phyloP scores from a whole-genome alignment of 2,113 vertebrate species.

The Catharus bicknelli region DNA sequence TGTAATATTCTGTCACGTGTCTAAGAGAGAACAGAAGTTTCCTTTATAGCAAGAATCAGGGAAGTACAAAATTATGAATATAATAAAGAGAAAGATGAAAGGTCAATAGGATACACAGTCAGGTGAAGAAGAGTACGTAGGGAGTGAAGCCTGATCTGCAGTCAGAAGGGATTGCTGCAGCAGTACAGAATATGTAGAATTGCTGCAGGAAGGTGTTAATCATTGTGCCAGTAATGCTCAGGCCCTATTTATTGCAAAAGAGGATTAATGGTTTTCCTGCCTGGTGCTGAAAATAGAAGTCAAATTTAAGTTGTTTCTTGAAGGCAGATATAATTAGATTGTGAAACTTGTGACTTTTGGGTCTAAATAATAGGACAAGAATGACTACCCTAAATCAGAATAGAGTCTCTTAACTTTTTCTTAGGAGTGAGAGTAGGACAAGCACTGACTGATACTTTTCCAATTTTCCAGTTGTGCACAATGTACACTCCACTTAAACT shows the following conservation, averaged over 20 bases:
- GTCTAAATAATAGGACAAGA: constrained; percentile 31
- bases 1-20: neutral
- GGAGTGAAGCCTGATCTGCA: neutral
- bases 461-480: neutral
- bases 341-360: constrained; percentile 32
- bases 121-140: neutral
- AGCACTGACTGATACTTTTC: neutral
- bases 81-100: neutral
- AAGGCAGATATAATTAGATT: constrained; percentile 46
- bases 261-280: constrained; percentile 45
- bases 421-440: neutral
- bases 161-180: neutral
- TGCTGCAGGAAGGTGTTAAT: constrained; percentile 50
- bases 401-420: neutral
- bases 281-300: constrained; percentile 45
- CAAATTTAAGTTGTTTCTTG: constrained; percentile 59
- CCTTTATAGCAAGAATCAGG: neutral
- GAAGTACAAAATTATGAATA: neutral
- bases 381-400: constrained; percentile 9
- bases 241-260: constrained; percentile 11
- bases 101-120: neutral
- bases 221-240: neutral
- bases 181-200: neutral
- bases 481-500: neutral
- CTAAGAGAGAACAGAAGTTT: neutral